Percentiles rank a stretch among this genome's conserved stretches.
Evolutionary conservation across 2,113 vertebrate species (phyloP).

Genomic region (Ictalurus punctatus): DNA sequence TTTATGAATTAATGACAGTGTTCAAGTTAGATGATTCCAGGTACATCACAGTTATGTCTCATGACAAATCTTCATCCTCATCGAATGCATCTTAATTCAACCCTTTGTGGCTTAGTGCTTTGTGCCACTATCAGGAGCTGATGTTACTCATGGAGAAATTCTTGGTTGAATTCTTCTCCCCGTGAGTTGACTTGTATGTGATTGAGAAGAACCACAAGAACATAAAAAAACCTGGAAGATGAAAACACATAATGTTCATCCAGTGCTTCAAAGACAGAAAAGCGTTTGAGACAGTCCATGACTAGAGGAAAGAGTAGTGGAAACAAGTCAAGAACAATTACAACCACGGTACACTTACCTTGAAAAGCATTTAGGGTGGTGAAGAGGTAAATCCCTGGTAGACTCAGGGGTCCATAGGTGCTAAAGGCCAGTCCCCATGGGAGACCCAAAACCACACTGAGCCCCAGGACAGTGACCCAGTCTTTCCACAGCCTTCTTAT

Average conservation of each 20-base stretch:
- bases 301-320: background rate
- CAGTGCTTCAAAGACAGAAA: background rate
- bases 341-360: slow-evolving; percentile 73
- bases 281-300: background rate
- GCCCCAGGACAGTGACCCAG: slow-evolving; percentile 74
- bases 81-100: background rate
- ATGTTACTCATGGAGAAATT: slow-evolving; percentile 29
- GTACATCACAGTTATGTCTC: background rate
- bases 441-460: slow-evolving; percentile 85
- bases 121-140: slow-evolving; percentile 8
- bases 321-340: background rate
- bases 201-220: slow-evolving; percentile 71
- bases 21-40: background rate
- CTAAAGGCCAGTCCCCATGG: slow-evolving; percentile 81
- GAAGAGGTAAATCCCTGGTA: slow-evolving; percentile 81
- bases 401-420: slow-evolving; percentile 73
- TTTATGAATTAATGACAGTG: background rate
- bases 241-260: background rate
- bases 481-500: slow-evolving; percentile 69
- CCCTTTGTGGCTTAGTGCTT: background rate
- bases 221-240: slow-evolving; percentile 65
- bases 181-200: slow-evolving; percentile 52
- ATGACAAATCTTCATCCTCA: background rate
- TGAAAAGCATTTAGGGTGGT: slow-evolving; percentile 86
- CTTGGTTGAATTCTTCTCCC: slow-evolving; percentile 45